Conservation (phyloP, 35 echinoderm and acorn worm species). For the Heliocidaris tuberculata region DNA sequence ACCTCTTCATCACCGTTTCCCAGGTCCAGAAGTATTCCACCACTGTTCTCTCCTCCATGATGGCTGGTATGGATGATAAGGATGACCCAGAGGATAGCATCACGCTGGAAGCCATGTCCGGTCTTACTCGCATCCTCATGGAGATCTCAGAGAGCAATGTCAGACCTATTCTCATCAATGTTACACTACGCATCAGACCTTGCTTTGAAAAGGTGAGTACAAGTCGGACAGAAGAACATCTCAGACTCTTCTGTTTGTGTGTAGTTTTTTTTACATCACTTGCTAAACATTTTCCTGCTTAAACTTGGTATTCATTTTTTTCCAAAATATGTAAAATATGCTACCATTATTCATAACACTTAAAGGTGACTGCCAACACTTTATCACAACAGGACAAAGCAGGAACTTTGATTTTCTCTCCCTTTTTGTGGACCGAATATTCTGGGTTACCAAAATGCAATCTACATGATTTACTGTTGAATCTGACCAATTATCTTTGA, state of each 20-base stretch:
- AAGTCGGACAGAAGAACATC: neutral
- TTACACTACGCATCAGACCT: slow-evolving; percentile 92
- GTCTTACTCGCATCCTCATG: slow-evolving; percentile 81
- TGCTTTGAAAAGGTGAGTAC: slow-evolving; percentile 99
- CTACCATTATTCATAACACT: neutral
- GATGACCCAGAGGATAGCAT: slow-evolving; percentile 98
- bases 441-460: neutral
- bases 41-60: slow-evolving; percentile 96
- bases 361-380: neutral
- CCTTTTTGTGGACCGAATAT: neutral
- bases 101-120: slow-evolving; percentile 94
- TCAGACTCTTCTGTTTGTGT: neutral
- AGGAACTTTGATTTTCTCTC: neutral
- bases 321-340: neutral
- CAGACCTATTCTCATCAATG: slow-evolving; percentile 94
- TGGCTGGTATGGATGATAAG: slow-evolving; percentile 99
- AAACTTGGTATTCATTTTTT: neutral
- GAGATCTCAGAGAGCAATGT: slow-evolving; percentile 97
- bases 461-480: neutral
- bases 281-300: neutral
- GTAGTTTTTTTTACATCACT: neutral
- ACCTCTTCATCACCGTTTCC: neutral
- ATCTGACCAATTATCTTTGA: too few species aligned
- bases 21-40: slow-evolving; percentile 98
- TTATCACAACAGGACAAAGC: neutral